These are phyloP conservation scores for Atta texana DNA, from an alignment of 1,140 invertebrate genomes.

Conservation along the genomic window DNA sequence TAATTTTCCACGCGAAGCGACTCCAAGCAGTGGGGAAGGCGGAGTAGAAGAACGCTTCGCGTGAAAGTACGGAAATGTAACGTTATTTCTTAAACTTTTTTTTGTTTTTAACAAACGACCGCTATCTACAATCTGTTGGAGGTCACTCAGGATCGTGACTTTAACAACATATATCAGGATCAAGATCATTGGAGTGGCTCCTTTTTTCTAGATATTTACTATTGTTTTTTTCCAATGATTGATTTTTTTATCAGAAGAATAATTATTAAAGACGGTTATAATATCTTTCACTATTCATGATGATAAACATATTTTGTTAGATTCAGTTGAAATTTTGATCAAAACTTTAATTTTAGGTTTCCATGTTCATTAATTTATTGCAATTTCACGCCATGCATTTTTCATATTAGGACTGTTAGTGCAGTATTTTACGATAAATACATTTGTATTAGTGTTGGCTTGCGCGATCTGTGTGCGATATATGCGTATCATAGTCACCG, in stretches of 20 bases:
- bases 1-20: too few species aligned
- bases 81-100: too few species aligned
- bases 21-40: too few species aligned
- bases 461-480: background rate
- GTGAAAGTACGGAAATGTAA: too few species aligned
- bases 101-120: too few species aligned
- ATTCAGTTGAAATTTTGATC: background rate
- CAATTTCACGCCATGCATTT: background rate
- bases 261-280: background rate
- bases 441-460: background rate
- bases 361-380: background rate
- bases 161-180: too few species aligned
- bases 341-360: background rate
- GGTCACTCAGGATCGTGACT: too few species aligned
- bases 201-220: background rate
- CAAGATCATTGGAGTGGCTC: too few species aligned
- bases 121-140: too few species aligned
- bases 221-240: background rate
- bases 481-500: constrained; percentile 32
- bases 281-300: background rate
- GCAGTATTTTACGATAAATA: background rate
- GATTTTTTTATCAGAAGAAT: background rate
- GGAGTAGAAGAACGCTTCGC: too few species aligned
- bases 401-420: background rate
- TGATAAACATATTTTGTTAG: background rate